These are phyloP conservation scores for Nephila pilipes DNA, from an alignment of 1,140 invertebrate genomes.

Conservation along the genomic window DNA sequence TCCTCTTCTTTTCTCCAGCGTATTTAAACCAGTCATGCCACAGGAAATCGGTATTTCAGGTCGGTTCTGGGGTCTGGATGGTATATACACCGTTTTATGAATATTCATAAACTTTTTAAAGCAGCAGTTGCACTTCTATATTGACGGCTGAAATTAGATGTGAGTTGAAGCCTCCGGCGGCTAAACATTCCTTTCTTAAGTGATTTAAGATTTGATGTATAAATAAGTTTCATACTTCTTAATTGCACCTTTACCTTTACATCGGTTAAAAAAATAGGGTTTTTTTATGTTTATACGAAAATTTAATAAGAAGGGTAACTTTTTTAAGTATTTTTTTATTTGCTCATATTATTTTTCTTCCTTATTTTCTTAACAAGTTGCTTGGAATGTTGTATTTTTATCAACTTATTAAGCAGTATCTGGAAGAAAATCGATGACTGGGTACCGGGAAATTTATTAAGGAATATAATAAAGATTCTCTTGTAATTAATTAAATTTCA, in stretches of 20 bases:
- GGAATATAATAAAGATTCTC: not conserved
- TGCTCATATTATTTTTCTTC: not conserved
- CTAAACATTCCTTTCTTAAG: conserved; percentile 29
- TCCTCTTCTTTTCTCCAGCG: not conserved
- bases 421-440: not conserved
- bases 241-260: conserved; percentile 57
- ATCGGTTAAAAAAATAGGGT: not conserved
- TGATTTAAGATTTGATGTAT: conserved; percentile 60
- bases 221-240: conserved; percentile 42
- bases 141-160: conserved; percentile 60
- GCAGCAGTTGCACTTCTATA: not conserved
- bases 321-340: not conserved
- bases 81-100: conserved; percentile 11
- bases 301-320: conserved; percentile 64
- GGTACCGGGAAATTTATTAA: not conserved
- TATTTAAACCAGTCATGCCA: conserved; percentile 20
- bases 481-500: not conserved
- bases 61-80: not conserved
- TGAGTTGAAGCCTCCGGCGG: not conserved
- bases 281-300: conserved; percentile 25
- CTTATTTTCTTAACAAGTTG: not conserved
- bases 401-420: not conserved
- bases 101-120: conserved; percentile 70
- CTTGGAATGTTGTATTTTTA: not conserved
- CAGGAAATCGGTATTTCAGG: conserved; percentile 13